Percentiles rank a stretch among this genome's conserved stretches.
phyloP scores from a whole-genome alignment of 2,113 vertebrate species.

The Siniperca chuatsi region DNA sequence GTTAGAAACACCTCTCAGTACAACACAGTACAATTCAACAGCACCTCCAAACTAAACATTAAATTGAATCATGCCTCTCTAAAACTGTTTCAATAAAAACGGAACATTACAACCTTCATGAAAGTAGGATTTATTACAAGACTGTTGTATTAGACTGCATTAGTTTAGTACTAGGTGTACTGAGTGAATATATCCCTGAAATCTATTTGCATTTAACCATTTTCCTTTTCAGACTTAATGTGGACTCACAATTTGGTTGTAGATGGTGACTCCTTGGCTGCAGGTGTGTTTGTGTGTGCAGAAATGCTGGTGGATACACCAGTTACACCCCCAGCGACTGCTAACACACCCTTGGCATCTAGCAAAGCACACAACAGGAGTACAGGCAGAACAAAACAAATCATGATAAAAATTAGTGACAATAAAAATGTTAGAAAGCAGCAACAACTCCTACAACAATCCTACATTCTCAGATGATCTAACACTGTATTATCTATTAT shows the following conservation, averaged over 20 bases:
- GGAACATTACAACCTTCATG: background rate
- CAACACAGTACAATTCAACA: background rate
- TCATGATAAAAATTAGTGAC: background rate
- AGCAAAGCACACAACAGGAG: conserved; percentile 9
- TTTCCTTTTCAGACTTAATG: background rate
- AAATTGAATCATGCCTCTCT: background rate
- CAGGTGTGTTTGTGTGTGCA: conserved; percentile 92
- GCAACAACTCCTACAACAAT: background rate
- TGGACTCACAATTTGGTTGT: conserved; percentile 89
- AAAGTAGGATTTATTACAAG: background rate
- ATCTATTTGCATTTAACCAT: background rate
- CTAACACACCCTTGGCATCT: conserved; percentile 95
- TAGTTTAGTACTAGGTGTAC: background rate
- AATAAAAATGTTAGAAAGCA: background rate
- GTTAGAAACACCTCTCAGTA: background rate
- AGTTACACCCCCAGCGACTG: conserved; percentile 96
- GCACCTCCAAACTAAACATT: background rate
- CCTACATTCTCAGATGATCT: background rate
- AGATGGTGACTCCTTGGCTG: conserved; percentile 89
- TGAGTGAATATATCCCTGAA: background rate
- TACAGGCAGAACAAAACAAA: background rate
- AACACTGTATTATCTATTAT: background rate
- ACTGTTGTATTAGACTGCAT: background rate
- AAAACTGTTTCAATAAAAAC: background rate
- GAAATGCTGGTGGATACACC: conserved; percentile 94